These are phyloP conservation scores for Myotis vivesi DNA, from an alignment of 2,797 vertebrate species.

Conservation along the genomic window DNA sequence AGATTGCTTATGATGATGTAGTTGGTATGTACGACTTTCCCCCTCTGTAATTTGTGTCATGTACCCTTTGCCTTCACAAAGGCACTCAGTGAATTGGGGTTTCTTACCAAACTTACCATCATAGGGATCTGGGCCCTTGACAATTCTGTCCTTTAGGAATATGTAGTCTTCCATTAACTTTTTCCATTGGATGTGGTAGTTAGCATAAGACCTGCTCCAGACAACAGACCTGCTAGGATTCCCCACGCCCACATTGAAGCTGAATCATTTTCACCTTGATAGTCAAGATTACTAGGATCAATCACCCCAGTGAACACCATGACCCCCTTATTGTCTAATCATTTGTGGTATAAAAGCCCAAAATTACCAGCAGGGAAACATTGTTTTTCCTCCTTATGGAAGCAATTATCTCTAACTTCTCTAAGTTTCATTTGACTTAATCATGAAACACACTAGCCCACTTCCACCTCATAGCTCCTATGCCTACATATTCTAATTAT, in stretches of 20 bases:
- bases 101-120: neutral
- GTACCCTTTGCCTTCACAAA: neutral
- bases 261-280: neutral
- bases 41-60: neutral
- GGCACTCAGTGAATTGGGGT: neutral
- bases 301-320: neutral
- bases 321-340: neutral
- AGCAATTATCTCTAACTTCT: neutral
- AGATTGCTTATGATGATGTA: neutral
- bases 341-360: neutral
- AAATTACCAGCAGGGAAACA: neutral
- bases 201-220: neutral
- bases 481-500: neutral
- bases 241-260: neutral
- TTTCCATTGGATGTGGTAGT: neutral
- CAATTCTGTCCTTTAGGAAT: neutral
- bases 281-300: neutral
- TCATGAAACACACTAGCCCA: neutral
- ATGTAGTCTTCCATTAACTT: neutral
- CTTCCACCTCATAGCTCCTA: neutral
- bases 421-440: neutral
- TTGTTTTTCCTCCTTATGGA: neutral
- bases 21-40: neutral
- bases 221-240: neutral
- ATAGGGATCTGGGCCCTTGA: neutral